These are phyloP conservation scores for Lycodopsis pacificus DNA, from an alignment of 2,797 vertebrate species.

Conservation along the genomic window DNA sequence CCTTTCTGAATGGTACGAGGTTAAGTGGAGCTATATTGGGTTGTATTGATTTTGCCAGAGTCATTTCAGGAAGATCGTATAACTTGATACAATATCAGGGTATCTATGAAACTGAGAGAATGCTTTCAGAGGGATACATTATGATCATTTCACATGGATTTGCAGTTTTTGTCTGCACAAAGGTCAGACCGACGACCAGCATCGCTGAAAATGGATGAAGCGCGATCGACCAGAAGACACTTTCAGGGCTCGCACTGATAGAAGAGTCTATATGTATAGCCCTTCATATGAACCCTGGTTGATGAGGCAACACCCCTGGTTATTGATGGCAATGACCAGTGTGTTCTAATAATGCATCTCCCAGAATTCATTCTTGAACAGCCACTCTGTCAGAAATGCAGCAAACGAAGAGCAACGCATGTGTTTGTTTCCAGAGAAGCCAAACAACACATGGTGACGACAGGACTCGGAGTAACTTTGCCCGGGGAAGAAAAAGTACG, in stretches of 20 bases:
- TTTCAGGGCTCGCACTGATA: not conserved
- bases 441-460: too few relatives aligned
- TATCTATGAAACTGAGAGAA: conserved; percentile 47
- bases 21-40: conserved; percentile 49
- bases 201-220: too few relatives aligned
- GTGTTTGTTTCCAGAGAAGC: too few relatives aligned
- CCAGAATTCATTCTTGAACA: not conserved
- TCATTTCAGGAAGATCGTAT: conserved; percentile 65
- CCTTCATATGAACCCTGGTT: not conserved
- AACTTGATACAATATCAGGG: conserved; percentile 55
- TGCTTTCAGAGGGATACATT: conserved; percentile 47
- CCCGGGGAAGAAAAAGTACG: too few relatives aligned
- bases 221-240: not conserved
- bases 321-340: not conserved
- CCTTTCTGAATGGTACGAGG: conserved; percentile 25
- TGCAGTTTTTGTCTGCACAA: conserved; percentile 28
- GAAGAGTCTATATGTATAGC: not conserved
- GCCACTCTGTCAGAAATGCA: not conserved
- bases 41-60: conserved; percentile 59
- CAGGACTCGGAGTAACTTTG: too few relatives aligned
- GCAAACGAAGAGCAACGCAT: not conserved
- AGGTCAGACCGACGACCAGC: conserved; percentile 18
- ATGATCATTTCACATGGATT: conserved; percentile 9
- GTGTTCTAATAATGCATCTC: not conserved
- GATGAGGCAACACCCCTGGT: too few relatives aligned